Evolutionary conservation across 1,140 invertebrate genomes (phyloP).

Genomic region (Aphelenchoides fujianensis): DNA sequence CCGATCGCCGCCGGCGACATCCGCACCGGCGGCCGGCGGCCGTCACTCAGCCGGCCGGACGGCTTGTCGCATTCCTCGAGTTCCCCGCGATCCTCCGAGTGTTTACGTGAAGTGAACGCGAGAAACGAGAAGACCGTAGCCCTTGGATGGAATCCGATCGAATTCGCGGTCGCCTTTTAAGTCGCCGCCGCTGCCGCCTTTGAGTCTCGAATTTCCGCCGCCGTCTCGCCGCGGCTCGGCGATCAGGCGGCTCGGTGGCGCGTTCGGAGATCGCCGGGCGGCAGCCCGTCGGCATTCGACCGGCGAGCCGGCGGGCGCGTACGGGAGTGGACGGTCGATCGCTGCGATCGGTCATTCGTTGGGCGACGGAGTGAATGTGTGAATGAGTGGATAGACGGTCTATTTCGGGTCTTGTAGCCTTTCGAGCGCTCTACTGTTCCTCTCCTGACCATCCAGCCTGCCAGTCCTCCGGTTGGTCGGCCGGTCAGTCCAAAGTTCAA

Average conservation of each 20-base stretch:
- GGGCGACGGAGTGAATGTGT: neutral
- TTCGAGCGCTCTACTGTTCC: no score
- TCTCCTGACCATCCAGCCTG: no score
- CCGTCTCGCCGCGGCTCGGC: neutral
- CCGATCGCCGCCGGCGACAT: no score
- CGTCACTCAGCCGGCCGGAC: neutral
- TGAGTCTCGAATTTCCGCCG: neutral
- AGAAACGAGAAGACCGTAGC: neutral
- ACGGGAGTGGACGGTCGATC: neutral
- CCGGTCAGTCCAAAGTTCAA: no score
- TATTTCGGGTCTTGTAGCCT: no score
- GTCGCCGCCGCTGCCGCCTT: neutral
- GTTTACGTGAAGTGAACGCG: conserved; percentile 2
- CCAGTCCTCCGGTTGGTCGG: no score
- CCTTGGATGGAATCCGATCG: neutral
- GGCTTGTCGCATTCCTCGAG: neutral
- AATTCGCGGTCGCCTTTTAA: neutral
- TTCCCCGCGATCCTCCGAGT: no score
- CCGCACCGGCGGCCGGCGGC: neutral
- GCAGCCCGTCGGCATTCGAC: no score
- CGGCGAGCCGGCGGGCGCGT: neutral
- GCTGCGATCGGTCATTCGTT: neutral
- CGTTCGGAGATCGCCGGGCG: no score
- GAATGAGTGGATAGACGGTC: neutral
- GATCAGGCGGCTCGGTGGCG: neutral